Evolutionary conservation across 2,888 invertebrate species (phyloP).

Genomic region (Crossocerus cetratus): DNA sequence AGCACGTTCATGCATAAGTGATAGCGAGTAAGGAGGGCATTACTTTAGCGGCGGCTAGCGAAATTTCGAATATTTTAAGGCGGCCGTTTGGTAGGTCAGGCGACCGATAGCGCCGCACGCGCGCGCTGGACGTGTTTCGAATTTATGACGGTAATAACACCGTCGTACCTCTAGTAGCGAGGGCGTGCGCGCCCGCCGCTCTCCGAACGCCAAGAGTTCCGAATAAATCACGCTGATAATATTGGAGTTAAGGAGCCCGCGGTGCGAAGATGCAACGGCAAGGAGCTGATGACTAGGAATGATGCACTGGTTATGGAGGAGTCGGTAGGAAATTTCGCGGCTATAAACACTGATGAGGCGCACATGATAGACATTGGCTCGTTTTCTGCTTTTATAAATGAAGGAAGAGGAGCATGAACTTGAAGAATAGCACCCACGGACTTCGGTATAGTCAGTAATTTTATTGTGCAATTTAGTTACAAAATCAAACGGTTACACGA

Average conservation of each 20-base stretch:
- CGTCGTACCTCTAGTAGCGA: too few species aligned
- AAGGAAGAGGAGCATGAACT: too few species aligned
- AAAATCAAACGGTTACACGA: too few species aligned
- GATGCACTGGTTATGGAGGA: not conserved
- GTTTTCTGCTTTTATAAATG: not conserved
- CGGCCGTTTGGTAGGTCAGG: conserved; percentile 48
- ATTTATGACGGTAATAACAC: conserved; percentile 59
- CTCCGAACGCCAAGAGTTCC: conserved; percentile 43
- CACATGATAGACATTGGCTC: not conserved
- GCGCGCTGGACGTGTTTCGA: conserved; percentile 43
- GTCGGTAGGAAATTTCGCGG: conserved; percentile 23
- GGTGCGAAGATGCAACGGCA: conserved; percentile 3
- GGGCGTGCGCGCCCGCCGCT: conserved; percentile 6
- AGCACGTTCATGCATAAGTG: not conserved
- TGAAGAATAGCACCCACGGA: too few species aligned
- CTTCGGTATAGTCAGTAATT: too few species aligned
- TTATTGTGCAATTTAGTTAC: too few species aligned
- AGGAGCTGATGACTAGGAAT: too few species aligned
- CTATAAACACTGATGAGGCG: not conserved
- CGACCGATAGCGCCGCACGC: conserved; percentile 43
- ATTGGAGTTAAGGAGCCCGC: conserved; percentile 28
- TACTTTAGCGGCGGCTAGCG: conserved; percentile 27
- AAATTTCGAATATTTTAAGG: conserved; percentile 41
- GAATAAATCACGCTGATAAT: conserved; percentile 57
- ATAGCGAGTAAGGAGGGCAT: conserved; percentile 11